Conservation (phyloP, 2,797 vertebrate species). For the Hyperoplus immaculatus region DNA sequence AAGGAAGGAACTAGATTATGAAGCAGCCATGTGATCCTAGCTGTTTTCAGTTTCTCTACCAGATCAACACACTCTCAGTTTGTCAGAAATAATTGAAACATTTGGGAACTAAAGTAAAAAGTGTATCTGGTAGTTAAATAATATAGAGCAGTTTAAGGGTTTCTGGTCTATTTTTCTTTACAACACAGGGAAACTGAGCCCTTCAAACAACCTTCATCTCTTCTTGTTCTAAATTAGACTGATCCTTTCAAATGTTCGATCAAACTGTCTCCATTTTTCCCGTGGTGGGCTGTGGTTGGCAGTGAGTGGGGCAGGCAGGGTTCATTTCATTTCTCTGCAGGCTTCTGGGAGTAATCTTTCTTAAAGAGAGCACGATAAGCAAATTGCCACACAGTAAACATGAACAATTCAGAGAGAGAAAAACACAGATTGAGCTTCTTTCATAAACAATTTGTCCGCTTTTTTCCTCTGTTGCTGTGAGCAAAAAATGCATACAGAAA, state of each 20-base stretch:
- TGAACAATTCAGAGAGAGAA: neutral
- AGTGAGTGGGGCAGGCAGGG: neutral
- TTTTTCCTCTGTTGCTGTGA: neutral
- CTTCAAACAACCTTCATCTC: no score
- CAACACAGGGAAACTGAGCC: neutral
- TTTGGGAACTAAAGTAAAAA: neutral
- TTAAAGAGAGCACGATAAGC: neutral
- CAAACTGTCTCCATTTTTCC: neutral
- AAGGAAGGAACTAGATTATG: neutral
- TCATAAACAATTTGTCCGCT: slow-evolving; percentile 4
- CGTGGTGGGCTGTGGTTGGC: neutral
- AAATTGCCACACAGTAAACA: neutral
- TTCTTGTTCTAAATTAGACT: neutral
- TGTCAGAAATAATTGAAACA: neutral
- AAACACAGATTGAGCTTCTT: neutral
- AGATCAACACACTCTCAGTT: neutral
- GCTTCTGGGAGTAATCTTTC: neutral
- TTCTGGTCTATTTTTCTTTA: neutral
- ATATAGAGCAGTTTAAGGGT: neutral
- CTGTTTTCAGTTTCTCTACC: neutral
- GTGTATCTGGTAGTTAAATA: neutral
- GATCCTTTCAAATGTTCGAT: neutral
- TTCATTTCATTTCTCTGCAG: slow-evolving; percentile 1
- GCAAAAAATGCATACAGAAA: no score
- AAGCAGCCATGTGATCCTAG: neutral